phyloP scores from a whole-genome alignment of 2,797 vertebrate species.

The Sebastes taczanowskii region DNA sequence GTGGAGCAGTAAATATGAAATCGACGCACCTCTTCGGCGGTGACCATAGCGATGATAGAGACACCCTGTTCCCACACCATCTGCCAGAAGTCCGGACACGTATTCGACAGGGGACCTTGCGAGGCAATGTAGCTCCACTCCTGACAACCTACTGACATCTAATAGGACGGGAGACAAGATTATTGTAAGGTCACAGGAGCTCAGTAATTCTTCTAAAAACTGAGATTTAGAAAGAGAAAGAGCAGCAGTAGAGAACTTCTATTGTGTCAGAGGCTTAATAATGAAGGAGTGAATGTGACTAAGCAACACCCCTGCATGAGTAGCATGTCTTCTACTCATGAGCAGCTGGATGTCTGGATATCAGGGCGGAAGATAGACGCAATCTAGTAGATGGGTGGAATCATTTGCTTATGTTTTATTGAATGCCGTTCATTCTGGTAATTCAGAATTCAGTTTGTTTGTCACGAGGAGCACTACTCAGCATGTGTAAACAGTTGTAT shows the following conservation, averaged over 20 bases:
- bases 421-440: not conserved
- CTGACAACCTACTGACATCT: conserved; percentile 90
- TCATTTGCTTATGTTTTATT: not conserved
- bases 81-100: conserved; percentile 98
- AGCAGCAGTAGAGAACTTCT: not conserved
- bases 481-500: not conserved
- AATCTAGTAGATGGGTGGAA: not conserved
- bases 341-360: too few relatives aligned
- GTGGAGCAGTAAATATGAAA: not conserved
- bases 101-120: conserved; percentile 92
- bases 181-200: not conserved
- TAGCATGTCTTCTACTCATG: not conserved
- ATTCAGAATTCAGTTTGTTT: not conserved
- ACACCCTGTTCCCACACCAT: conserved; percentile 99
- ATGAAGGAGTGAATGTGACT: not conserved
- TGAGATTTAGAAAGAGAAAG: not conserved
- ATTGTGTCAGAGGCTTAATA: not conserved
- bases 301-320: not conserved
- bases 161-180: not conserved
- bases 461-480: too few relatives aligned
- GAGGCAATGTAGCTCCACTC: conserved; percentile 98
- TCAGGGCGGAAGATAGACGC: not conserved
- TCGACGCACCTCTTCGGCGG: conserved; percentile 89
- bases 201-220: not conserved
- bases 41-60: conserved; percentile 97